Evolutionary conservation across 1,140 invertebrate species (phyloP).

Genomic region (Drosophila biarmipes): DNA sequence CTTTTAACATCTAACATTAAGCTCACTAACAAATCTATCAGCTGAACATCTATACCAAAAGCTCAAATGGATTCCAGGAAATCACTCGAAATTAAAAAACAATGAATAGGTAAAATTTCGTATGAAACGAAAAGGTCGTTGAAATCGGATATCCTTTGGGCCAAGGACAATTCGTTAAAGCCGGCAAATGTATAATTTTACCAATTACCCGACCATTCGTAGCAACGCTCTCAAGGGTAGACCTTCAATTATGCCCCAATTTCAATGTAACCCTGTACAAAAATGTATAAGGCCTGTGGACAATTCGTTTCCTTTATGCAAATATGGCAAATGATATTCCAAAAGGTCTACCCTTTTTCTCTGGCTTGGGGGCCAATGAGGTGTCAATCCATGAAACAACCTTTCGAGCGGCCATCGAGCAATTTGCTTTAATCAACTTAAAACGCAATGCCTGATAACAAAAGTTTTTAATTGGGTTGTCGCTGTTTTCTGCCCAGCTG

Average conservation of each 20-base stretch:
- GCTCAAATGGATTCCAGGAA: not conserved
- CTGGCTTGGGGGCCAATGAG: constrained; percentile 8
- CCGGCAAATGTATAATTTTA: constrained; percentile 54
- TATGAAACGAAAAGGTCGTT: not conserved
- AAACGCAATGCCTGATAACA: constrained; percentile 60
- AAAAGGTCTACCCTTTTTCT: constrained; percentile 46
- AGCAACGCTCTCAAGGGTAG: constrained; percentile 11
- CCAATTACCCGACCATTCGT: constrained; percentile 52
- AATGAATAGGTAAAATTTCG: not conserved
- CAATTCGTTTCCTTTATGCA: constrained; percentile 41
- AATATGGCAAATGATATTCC: constrained; percentile 52
- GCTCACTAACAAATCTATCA: too few species aligned
- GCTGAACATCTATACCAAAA: not conserved
- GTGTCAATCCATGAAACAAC: constrained; percentile 50
- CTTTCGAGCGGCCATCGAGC: constrained; percentile 41
- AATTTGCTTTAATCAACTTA: constrained; percentile 72
- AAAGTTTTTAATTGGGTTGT: constrained; percentile 79
- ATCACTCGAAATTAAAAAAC: not conserved
- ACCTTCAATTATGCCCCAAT: constrained; percentile 27
- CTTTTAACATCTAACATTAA: too few species aligned
- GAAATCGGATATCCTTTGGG: constrained; percentile 29
- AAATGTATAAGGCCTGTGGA: constrained; percentile 7
- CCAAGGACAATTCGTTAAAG: constrained; percentile 10
- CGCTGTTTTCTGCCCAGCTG: constrained; percentile 29
- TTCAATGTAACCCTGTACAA: constrained; percentile 11